Percentiles rank a stretch among this genome's conserved stretches.
Evolutionary conservation across 2,888 invertebrate species (phyloP).

Genomic region (Bellardia pandia): DNA sequence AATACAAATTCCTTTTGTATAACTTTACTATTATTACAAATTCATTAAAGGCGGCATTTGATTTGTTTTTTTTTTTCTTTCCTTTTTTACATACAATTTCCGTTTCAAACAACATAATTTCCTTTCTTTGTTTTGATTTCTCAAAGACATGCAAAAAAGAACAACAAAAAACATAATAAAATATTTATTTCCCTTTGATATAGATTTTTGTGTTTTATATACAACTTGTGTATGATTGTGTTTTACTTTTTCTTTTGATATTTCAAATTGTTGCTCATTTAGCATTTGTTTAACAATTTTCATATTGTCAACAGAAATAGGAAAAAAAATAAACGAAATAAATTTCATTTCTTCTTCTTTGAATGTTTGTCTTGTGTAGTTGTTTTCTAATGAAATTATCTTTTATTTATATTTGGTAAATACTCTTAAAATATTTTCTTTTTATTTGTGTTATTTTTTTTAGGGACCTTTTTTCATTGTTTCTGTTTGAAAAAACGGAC

Average conservation of each 20-base stretch:
- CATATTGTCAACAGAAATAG: conserved; percentile 16
- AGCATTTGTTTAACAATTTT: background rate
- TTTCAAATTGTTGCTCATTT: conserved; percentile 4
- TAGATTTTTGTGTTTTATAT: background rate
- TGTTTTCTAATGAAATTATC: conserved; percentile 32
- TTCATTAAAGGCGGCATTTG: no score
- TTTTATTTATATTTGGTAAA: conserved; percentile 43
- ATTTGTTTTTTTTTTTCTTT: background rate
- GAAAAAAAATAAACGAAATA: background rate
- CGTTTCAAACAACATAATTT: background rate
- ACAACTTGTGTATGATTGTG: background rate
- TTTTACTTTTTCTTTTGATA: background rate
- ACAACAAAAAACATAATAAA: background rate
- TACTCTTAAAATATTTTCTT: conserved; percentile 3
- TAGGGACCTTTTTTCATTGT: background rate
- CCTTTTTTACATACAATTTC: background rate
- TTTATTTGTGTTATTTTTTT: background rate
- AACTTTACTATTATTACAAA: no score
- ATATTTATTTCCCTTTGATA: background rate
- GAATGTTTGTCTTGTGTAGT: conserved; percentile 3
- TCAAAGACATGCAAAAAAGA: background rate
- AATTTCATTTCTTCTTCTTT: background rate
- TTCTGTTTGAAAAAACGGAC: background rate
- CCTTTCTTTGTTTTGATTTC: conserved; percentile 4
- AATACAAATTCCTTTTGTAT: no score